Conservation (phyloP, 1,140 invertebrate genomes). For the Capitella teleta region DNA sequence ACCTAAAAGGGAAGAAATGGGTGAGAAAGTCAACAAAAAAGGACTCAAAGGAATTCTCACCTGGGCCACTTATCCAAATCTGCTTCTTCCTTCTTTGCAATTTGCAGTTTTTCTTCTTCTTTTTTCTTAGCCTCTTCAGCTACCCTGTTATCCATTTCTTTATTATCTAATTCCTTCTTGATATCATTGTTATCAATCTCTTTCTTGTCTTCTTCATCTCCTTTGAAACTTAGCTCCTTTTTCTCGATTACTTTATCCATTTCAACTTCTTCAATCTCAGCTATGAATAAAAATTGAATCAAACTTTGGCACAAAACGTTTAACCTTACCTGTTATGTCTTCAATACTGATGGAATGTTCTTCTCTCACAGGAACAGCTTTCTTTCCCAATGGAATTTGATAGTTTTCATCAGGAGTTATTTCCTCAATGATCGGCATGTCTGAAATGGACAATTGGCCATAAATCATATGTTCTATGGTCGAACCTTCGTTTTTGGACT, state of each 20-base stretch:
- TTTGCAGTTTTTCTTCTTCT: neutral
- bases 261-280: neutral
- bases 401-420: conserved; percentile 1
- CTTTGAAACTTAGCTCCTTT: neutral
- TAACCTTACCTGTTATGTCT: neutral
- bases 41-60: neutral
- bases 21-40: neutral
- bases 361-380: neutral
- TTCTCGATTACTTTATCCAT: neutral
- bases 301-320: neutral
- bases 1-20: conserved; percentile 17
- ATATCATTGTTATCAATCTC: neutral
- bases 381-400: neutral
- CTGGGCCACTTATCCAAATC: neutral
- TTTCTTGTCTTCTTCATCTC: neutral
- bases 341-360: neutral
- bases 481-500: too few relatives aligned
- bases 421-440: neutral
- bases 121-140: neutral
- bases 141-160: neutral
- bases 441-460: too few relatives aligned
- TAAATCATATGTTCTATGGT: too few relatives aligned
- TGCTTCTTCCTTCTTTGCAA: neutral
- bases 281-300: neutral
- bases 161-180: neutral